These are phyloP conservation scores for Brachyhypopomus gauderio DNA, from an alignment of 2,113 vertebrate genomes.

Conservation along the genomic window DNA sequence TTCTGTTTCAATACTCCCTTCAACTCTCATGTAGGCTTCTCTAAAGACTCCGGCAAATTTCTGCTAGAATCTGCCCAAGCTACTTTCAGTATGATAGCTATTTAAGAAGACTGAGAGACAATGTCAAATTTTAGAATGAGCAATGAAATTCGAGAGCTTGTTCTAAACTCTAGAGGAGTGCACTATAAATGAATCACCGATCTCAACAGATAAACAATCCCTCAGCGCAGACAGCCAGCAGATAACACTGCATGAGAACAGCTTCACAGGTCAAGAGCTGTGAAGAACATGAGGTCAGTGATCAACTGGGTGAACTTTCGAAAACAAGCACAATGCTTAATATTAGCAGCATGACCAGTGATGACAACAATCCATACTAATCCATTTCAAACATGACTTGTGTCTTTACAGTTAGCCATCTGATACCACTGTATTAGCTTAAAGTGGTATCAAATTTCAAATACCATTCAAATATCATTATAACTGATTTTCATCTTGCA, in stretches of 20 bases:
- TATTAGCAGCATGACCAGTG: not conserved
- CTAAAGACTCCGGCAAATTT: not conserved
- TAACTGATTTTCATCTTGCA: too few relatives aligned
- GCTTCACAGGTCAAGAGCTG: constrained; percentile 38
- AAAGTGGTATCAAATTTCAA: too few relatives aligned
- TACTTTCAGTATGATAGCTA: not conserved
- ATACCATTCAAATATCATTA: too few relatives aligned
- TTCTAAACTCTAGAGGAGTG: not conserved
- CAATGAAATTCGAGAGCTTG: not conserved
- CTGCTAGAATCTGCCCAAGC: not conserved
- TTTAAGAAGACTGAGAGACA: not conserved
- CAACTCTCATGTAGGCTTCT: constrained; percentile 33
- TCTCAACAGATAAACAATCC: constrained; percentile 43
- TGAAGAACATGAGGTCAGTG: not conserved
- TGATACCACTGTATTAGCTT: too few relatives aligned
- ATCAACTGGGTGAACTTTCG: not conserved
- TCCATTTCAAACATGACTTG: constrained; percentile 23
- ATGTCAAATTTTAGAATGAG: not conserved
- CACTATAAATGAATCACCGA: constrained; percentile 1
- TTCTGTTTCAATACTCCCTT: constrained; percentile 46
- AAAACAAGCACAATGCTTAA: constrained; percentile 1
- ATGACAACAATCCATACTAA: constrained; percentile 6
- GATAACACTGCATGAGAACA: constrained; percentile 52
- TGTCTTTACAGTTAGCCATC: too few relatives aligned
- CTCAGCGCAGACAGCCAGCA: constrained; percentile 35